A percentile compares a stretch with the other conserved stretches of the same genome.
phyloP scores from a whole-genome alignment of 1,140 invertebrate species.

The Hestina assimilis region DNA sequence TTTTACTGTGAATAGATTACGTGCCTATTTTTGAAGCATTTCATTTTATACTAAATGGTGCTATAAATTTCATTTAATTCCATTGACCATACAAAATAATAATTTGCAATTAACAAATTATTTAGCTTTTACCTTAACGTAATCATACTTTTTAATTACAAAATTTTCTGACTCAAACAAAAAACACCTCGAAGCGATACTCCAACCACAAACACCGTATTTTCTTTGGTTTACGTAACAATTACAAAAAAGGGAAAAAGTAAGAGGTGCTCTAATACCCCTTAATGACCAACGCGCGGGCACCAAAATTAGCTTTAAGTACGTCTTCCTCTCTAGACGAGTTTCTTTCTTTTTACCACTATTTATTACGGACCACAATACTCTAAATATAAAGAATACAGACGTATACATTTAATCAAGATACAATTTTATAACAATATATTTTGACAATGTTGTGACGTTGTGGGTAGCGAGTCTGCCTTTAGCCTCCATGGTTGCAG shows the following conservation, averaged over 20 bases:
- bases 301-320: constrained; percentile 30
- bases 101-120: too few relatives aligned
- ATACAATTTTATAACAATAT: neutral
- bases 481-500: too few relatives aligned
- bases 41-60: too few relatives aligned
- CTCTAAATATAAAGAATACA: neutral
- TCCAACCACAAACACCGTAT: constrained; percentile 15
- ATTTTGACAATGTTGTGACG: neutral
- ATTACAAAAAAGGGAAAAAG: constrained; percentile 30
- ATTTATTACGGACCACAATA: neutral
- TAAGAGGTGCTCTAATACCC: constrained; percentile 29
- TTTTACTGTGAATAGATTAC: too few relatives aligned
- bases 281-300: constrained; percentile 19
- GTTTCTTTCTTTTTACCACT: neutral
- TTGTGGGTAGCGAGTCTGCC: too few relatives aligned
- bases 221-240: constrained; percentile 30
- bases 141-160: neutral
- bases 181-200: neutral
- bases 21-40: too few relatives aligned
- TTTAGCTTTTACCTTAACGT: too few relatives aligned
- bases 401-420: neutral
- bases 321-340: constrained; percentile 3
- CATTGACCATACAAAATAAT: too few relatives aligned
- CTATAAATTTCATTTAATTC: too few relatives aligned
- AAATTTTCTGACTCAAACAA: constrained; percentile 3